A percentile compares a stretch with the other conserved stretches of the same genome.
Conservation (phyloP, 2,113 vertebrate species). For the Beaufortia kweichowensis region DNA sequence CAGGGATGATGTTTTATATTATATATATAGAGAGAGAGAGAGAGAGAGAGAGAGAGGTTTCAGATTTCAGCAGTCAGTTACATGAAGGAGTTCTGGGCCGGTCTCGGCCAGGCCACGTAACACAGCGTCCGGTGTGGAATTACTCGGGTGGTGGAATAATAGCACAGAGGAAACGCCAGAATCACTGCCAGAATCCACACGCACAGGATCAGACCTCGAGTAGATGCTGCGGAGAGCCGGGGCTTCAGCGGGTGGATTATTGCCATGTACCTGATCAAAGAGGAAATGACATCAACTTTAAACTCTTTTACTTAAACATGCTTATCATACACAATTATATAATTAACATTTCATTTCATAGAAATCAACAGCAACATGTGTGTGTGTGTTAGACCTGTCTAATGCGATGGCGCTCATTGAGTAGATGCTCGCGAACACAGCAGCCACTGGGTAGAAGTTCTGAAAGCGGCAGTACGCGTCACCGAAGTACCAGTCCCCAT, state of each 20-base stretch:
- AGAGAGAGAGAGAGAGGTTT: no score
- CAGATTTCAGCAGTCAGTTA: conserved; percentile 12
- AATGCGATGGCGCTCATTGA: conserved; percentile 55
- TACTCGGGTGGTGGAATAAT: conserved; percentile 68
- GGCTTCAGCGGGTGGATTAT: conserved; percentile 84
- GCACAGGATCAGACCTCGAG: conserved; percentile 73
- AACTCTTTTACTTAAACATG: no score
- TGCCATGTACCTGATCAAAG: conserved; percentile 78
- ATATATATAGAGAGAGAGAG: no score
- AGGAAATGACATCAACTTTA: conserved; percentile 37
- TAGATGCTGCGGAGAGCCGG: conserved; percentile 75
- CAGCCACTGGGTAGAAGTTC: conserved; percentile 53
- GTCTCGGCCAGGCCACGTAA: conserved; percentile 76
- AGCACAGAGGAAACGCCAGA: conserved; percentile 79
- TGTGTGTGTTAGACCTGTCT: conserved; percentile 43
- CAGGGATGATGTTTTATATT: no score
- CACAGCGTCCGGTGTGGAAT: conserved; percentile 73
- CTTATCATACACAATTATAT: no score
- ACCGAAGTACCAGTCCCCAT: conserved; percentile 55
- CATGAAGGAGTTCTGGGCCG: conserved; percentile 25
- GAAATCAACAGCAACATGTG: no score
- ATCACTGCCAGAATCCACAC: conserved; percentile 81
- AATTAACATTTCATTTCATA: no score
- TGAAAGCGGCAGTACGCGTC: conserved; percentile 52
- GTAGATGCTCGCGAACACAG: conserved; percentile 55